Base-by-base conservation (phyloP, 1,140 invertebrate species). In the Pteromalus puparum region DNA sequence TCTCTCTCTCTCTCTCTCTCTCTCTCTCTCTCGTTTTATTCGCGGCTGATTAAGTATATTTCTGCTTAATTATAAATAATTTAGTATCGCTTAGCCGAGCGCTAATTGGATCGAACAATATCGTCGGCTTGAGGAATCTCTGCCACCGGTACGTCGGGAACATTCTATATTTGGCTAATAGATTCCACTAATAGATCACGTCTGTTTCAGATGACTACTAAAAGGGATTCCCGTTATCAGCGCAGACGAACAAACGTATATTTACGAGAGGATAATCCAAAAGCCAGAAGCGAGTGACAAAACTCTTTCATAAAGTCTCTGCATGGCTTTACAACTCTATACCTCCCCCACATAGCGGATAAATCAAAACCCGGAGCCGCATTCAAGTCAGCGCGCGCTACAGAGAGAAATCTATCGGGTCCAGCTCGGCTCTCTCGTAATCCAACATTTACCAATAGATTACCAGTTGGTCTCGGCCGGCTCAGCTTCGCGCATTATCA, bases 401-500 rank as follows among this genome's bases (percentile, higher is more conserved):
- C 21, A 61, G 53, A 61, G 53, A 61, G 53, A 61, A 61, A 61
- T 61, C 53, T 61, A 61, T 61, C 53, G 53, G 6, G 53, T 61
- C 6, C 18, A 53, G 9, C 53, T 21, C 53, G 7, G 1, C 67
- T 61, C 4, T 5, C 61, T 5, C 61, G 67, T 70, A 70, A 70
- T 28, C 24, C 67, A 30, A 30, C 67, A n/a, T 70, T 70, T 70
- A 70, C 28, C 12, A 13, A 70, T 70, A 18, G 24, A 70, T 80
- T 68, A 61, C 10, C 70, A 21, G 28, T 38, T 38, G 46, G 6
- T 61, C 48, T 74, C 26, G 38, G 15, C 53, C 18, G 1, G 18
- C 21, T 82, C 21, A 61, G 15, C 2, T 30, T 74, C 53, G 24
- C 9, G 28, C 28, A 82, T 75, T 75, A 82, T 75, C 81, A 75